These are phyloP conservation scores for Strix uralensis DNA, from an alignment of 2,113 vertebrate species.

Conservation along the genomic window DNA sequence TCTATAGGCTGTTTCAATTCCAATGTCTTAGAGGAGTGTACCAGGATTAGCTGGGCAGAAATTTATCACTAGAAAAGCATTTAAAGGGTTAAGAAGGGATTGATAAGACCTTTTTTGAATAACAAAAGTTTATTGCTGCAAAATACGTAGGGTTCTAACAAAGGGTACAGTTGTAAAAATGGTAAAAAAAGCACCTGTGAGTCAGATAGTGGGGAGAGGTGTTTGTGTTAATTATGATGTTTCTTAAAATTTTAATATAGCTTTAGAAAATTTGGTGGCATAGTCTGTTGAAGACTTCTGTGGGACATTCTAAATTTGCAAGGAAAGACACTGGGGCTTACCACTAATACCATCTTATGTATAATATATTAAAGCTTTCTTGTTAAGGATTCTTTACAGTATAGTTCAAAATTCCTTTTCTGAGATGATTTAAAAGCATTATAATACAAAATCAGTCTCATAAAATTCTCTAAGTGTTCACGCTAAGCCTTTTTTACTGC, in stretches of 20 bases:
- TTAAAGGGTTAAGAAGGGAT: not conserved
- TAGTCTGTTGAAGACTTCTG: not conserved
- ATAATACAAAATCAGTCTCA: not conserved
- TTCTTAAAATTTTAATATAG: not conserved
- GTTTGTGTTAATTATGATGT: not conserved
- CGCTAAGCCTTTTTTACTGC: not conserved
- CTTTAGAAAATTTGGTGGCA: not conserved
- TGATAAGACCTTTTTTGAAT: not conserved
- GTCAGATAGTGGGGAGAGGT: not conserved
- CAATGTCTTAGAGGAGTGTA: not conserved
- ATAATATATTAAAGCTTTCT: conserved; percentile 26
- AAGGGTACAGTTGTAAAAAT: not conserved
- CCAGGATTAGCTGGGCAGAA: not conserved
- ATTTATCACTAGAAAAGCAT: not conserved
- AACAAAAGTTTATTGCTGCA: not conserved
- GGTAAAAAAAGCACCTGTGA: not conserved
- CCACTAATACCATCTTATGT: not conserved
- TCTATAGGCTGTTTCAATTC: not conserved
- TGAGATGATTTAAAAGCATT: not conserved
- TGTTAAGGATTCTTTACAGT: conserved; percentile 17
- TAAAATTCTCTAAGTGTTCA: conserved; percentile 13
- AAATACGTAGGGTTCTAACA: not conserved
- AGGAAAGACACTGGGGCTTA: not conserved
- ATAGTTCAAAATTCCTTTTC: not conserved
- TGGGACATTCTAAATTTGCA: not conserved